Base-by-base conservation (phyloP, 2,797 vertebrate species). In the Microchirus variegatus region DNA sequence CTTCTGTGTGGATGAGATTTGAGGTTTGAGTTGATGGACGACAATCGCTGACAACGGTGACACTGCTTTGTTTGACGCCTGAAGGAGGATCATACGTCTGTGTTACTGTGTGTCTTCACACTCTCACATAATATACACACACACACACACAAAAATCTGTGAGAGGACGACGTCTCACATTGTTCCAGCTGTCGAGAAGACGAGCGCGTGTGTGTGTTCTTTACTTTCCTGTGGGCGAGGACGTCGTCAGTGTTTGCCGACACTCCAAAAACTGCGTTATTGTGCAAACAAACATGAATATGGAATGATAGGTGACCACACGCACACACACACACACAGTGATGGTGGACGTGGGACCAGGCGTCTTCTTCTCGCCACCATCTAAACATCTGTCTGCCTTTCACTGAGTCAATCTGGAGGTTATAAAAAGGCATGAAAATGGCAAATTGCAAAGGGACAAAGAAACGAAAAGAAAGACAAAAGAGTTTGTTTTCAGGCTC, bases 61-160 rank as follows among this genome's bases (percentile, higher is more conserved):
- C 11, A 51, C 49, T 43, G 46, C 31, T 49, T 2, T 35, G 9
- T 45, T 17, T 46, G 36, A 44, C 9, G 45, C 45, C 63, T 46
- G 40, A 22, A 59, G 45, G 26, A 40, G 46, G 47, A 11, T 36
- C 36, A 61, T 62, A 18, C 49, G 64, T 51, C 53, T 44, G 56
- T n/a, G n/a, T n/a, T n/a, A n/a, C n/a, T n/a, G n/a, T n/a, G n/a
- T n/a, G n/a, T n/a, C n/a, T n/a, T n/a, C n/a, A n/a, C n/a, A n/a
- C n/a, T n/a, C n/a, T n/a, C n/a, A n/a, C n/a, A n/a, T n/a, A n/a
- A n/a, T n/a, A n/a, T n/a, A n/a, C n/a, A n/a, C n/a, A n/a, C n/a
- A n/a, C 69, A 31, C 47, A 61, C 38, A 12, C 13, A 57, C 54
- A 36, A 43, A 19, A 42, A 40, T 10, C 35, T 22, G 18, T 7